Evolutionary conservation across 1,140 invertebrate genomes (phyloP).

Genomic region (Metopolophium dirhodum): DNA sequence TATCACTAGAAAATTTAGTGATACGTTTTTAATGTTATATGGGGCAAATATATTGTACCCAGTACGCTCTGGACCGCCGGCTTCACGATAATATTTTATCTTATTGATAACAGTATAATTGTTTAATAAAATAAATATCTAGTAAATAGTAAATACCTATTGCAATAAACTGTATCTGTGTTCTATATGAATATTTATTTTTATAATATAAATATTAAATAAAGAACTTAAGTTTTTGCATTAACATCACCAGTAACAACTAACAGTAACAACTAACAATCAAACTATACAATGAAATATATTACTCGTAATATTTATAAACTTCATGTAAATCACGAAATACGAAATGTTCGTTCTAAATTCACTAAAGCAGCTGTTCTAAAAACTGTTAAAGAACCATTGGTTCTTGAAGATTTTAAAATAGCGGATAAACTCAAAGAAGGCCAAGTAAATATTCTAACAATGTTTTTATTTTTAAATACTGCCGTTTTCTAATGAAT

Average conservation of each 20-base stretch:
- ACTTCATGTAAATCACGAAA: neutral
- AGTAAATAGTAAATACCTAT: too few relatives aligned
- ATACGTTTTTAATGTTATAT: too few relatives aligned
- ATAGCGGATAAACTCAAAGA: slow-evolving; percentile 61
- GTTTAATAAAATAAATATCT: too few relatives aligned
- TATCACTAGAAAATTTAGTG: too few relatives aligned
- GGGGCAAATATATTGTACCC: too few relatives aligned
- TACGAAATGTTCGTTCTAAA: slow-evolving; percentile 34
- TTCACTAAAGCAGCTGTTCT: slow-evolving; percentile 64
- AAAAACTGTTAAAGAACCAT: slow-evolving; percentile 64
- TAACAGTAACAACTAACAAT: too few relatives aligned
- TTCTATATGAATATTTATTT: too few relatives aligned
- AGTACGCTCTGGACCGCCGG: neutral
- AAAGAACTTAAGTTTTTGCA: too few relatives aligned
- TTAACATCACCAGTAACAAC: too few relatives aligned
- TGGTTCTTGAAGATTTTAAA: slow-evolving; percentile 64
- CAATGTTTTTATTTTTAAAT: neutral
- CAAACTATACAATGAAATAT: slow-evolving; percentile 1
- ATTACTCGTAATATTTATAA: slow-evolving; percentile 23
- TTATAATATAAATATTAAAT: too few relatives aligned
- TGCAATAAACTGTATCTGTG: too few relatives aligned
- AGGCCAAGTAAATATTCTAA: slow-evolving; percentile 62
- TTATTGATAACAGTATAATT: neutral
- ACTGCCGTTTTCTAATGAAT: neutral
- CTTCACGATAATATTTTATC: neutral